Evolutionary conservation across 2,113 vertebrate species (phyloP), one percentile per base, ranked within the genome.

Genomic region (Chaetops frenatus): DNA sequence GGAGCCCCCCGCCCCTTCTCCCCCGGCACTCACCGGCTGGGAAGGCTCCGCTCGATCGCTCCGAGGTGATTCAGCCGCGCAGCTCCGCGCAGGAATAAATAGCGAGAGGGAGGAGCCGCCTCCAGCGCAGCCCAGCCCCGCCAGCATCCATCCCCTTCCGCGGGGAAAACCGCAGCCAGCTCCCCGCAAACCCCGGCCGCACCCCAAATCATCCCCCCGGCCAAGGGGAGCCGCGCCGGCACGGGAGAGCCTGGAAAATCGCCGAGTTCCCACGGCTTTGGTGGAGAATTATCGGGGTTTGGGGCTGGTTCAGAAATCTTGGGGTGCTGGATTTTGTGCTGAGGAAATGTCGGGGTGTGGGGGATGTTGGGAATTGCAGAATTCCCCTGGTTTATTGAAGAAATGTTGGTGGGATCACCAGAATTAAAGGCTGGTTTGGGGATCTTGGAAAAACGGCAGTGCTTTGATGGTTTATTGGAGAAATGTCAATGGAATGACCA

Each of bases 31-130:
- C 71, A 96, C 96, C 91, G 3, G 5, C 71, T 18, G 13, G 5
- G 3, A 53, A 8, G 2, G 10, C 44, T 15, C 5, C 7, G 42
- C 56, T 31, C 2, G 65, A 70, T 53, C 7, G 3, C 36, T 5
- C 19, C 31, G 1, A 3, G n/a, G 50, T 36, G 86, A 83, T 83
- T 44, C 77, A 84, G 60, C 21, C 47, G 2, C 70, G 3, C 28
- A 7, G 74, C 40, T n/a, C 29, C 5, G 15, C 19, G 12, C 28
- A 85, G 79, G 50, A 77, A 94, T 96, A 96, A 96, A 96, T 96
- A 96, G 80, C 6, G 6, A 66, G 95, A 95, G 91, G 96, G 96
- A 94, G 96, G 96, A 96, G 94, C 93, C 12, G 80, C 45, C 10
- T 44, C 44, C 77, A 6, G 92, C 47, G n/a, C 81, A 57, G 86